Evolutionary conservation across 2,888 invertebrate species (phyloP), one percentile per base, ranked within the genome.

Genomic region (Pocota personata): DNA sequence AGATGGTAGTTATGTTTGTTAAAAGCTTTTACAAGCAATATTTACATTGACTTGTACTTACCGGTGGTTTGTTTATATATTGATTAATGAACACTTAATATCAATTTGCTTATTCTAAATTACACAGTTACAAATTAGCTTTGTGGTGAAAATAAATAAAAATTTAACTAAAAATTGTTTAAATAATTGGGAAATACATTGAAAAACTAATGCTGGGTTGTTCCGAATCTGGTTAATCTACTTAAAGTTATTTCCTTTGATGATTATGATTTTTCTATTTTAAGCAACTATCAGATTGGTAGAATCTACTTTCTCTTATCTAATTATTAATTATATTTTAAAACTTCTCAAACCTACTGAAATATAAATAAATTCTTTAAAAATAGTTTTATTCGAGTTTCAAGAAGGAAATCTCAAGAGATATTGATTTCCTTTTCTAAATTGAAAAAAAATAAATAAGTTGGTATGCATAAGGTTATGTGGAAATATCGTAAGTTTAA

Each of bases 61-160:
- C 76, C 76, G 27, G 10, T 10, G 2, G 6, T 57, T 43, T 50
- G 8, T n/a, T 66, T 37, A 24, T 52, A 10, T 55, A 50, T 77
- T 66, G 27, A 50, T 35, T 43, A 66, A 76, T 40, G 21, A 73
- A 78, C 83, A 78, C 43, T 73, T 78, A 82, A 60, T 55, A 71
- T 27, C 52, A 66, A 66, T 77, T 69, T 66, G 27, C 57, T 67
- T 76, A 4, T 37, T 48, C 58, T 40, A 46, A 77, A 77, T 14
- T 24, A 69, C 78, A 83, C 72, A 83, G 67, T 67, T 66, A 82
- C 69, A 73, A 62, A 83, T 48, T 78, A 78, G 73, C 58, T 24
- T 69, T 48, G 27, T 40, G 10, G 46, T 64, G 27, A 46, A 32
- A 67, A 60, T 48, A 43, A 64, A 67, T 52, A 57, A 43, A 67